Evolutionary conservation across 2,888 invertebrate genomes (phyloP).

Genomic region (Tribolium freemani): DNA sequence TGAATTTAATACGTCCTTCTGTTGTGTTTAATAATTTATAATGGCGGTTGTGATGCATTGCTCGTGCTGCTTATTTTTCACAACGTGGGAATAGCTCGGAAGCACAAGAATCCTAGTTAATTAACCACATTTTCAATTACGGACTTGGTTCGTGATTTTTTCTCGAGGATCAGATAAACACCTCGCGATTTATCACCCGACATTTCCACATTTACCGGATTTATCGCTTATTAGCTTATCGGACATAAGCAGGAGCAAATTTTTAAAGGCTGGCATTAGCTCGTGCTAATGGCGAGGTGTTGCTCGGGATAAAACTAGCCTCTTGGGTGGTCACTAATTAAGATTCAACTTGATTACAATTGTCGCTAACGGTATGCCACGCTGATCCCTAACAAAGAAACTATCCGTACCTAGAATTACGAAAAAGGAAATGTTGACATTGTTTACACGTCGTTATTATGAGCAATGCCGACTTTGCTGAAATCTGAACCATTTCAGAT

Average conservation of each 20-base stretch:
- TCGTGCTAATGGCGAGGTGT: slow-evolving; percentile 68
- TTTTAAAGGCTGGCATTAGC: slow-evolving; percentile 66
- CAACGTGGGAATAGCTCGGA: slow-evolving; percentile 51
- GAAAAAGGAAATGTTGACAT: slow-evolving; percentile 66
- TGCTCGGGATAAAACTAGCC: slow-evolving; percentile 64
- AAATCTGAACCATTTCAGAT: slow-evolving; percentile 69
- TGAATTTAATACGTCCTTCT: slow-evolving; percentile 24
- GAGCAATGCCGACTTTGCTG: slow-evolving; percentile 63
- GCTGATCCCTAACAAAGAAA: slow-evolving; percentile 65
- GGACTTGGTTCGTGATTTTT: slow-evolving; percentile 53
- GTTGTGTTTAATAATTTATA: slow-evolving; percentile 27
- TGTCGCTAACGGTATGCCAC: slow-evolving; percentile 69
- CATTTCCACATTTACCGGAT: slow-evolving; percentile 9
- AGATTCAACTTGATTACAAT: slow-evolving; percentile 70
- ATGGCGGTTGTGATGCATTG: slow-evolving; percentile 19
- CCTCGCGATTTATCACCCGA: slow-evolving; percentile 39
- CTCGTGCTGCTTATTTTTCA: slow-evolving; percentile 46
- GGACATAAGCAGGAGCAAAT: slow-evolving; percentile 13
- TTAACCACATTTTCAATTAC: slow-evolving; percentile 62
- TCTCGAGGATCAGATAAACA: slow-evolving; percentile 42
- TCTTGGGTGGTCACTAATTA: slow-evolving; percentile 70
- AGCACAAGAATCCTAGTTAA: slow-evolving; percentile 60
- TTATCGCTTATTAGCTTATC: slow-evolving; percentile 25
- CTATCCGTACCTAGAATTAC: slow-evolving; percentile 66
- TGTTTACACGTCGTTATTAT: slow-evolving; percentile 66